These are phyloP conservation scores for Pachyrhynchus sulphureomaculatus DNA, from an alignment of 1,140 invertebrate species.

Conservation along the genomic window DNA sequence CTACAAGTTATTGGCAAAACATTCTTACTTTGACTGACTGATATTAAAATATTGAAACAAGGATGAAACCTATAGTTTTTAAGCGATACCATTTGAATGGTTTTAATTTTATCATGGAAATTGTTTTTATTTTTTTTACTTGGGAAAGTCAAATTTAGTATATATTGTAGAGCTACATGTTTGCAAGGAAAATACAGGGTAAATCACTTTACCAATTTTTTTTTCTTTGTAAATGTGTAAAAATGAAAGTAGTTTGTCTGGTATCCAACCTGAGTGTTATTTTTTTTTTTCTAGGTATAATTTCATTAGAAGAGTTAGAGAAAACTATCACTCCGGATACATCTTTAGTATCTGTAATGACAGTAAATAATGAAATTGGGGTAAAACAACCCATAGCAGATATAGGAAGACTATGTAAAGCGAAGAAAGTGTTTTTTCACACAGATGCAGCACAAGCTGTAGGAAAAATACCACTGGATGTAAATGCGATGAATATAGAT, in stretches of 20 bases:
- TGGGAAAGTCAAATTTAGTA: no score
- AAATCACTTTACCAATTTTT: no score
- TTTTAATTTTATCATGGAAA: no score
- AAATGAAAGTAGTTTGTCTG: background rate
- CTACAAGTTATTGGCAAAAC: no score
- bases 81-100: no score
- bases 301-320: slow-evolving; percentile 81
- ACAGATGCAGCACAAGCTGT: slow-evolving; percentile 98
- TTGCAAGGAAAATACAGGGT: no score
- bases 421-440: slow-evolving; percentile 85
- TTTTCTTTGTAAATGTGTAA: background rate
- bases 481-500: slow-evolving; percentile 95
- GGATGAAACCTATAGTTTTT: no score
- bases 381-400: slow-evolving; percentile 92
- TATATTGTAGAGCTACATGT: no score
- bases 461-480: slow-evolving; percentile 90
- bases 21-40: no score
- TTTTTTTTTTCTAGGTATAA: slow-evolving; percentile 55
- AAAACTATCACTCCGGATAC: slow-evolving; percentile 87
- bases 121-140: no score
- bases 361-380: slow-evolving; percentile 98
- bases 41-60: no score
- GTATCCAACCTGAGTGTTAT: background rate
- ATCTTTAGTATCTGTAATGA: slow-evolving; percentile 94
- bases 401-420: slow-evolving; percentile 79